Base-by-base conservation (phyloP, 2,797 vertebrate species). In the Margarornis squamiger region DNA sequence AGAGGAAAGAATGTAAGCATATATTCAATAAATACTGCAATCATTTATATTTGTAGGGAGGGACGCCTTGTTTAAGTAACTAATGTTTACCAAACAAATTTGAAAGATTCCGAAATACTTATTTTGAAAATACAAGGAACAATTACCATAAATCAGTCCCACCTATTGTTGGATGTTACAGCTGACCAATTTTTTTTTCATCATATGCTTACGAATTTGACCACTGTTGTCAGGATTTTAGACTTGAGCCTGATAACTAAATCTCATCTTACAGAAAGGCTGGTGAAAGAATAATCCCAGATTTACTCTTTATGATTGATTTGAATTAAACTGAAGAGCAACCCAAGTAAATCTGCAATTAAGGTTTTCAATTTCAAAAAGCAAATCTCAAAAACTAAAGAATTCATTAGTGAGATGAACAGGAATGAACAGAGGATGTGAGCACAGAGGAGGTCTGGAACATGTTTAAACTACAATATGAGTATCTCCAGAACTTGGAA, bases 351-450 rank as follows among this genome's bases (percentile, higher is more conserved):
- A 95, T 86, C 81, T 88, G 58, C 76, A 88, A 91, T 84, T 90
- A 93, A 63, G 55, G 83, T 86, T 92, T 95, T 94, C 90, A 41
- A 41, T 95, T 95, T 96, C 94, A 95, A 96, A 94, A 93, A 76
- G 70, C 18, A 86, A 84, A 84, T 87, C 80, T 81, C 46, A 95
- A 92, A 92, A 95, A 95, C 36, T 59, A 84, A 34, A 30, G 66
- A 94, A 90, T 71, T 86, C 51, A 30, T 95, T 90, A 95, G 66
- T 38, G 51, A 92, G 55, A 94, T 52, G 73, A 95, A 77, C 74
- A 75, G 49, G 70, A 92, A 90, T 32, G 43, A 93, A 67, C 78
- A 92, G 57, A 92, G 43, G 48, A 94, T 8, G 4, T 48, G 45
- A 92, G 58, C 83, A 81, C 41, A 88, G 58, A 67, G 83, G 80